Base-by-base conservation (phyloP, 2,113 vertebrate genomes). In the Calidris pugnax region DNA sequence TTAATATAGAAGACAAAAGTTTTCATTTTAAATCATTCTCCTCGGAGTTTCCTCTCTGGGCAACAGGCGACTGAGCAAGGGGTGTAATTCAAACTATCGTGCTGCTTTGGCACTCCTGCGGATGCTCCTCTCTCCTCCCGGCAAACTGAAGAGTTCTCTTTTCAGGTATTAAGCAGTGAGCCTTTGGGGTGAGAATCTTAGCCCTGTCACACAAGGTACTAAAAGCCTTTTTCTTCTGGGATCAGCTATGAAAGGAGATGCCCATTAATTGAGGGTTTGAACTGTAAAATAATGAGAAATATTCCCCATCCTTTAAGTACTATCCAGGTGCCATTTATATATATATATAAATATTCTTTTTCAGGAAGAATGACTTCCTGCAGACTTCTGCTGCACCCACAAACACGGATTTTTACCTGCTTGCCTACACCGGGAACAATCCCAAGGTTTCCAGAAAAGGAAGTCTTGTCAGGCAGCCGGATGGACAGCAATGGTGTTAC, bases 401-500 rank as follows among this genome's bases (percentile, higher is more conserved):
- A 79, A 51, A 76, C 26, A 80, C 23, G 57, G 19, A 26, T 33
- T 76, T 78, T 85, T 43, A 62, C 57, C 19, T 39, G 11, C 20
- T 66, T 0, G 0, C 8, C 24, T 74, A 5, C 3, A 4, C 26
- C 55, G n/a, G 37, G 53, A 87, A 80, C 41, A 47, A 57, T 64
- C 33, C 17, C 62, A 73, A n/a, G 32, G 5, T 27, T 84, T 77
- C 33, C 62, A 72, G 43, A 64, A 74, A 27, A 45, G 7, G 48
- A 67, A 23, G 63, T 55, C 9, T 47, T 32, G 47, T 37, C n/a
- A 72, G 32, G 39, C 45, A 89, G 18, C 11, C 4, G 5, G 37
- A 47, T n/a, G 37, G 37, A 48, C 63, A 89, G 41, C 7, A 69
- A n/a, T 1, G 2, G 22, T 15, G 17, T 9, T 48, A 37, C 14